These are phyloP conservation scores for Setophaga kirtlandii DNA, from an alignment of 2,113 vertebrate species.

Conservation along the genomic window DNA sequence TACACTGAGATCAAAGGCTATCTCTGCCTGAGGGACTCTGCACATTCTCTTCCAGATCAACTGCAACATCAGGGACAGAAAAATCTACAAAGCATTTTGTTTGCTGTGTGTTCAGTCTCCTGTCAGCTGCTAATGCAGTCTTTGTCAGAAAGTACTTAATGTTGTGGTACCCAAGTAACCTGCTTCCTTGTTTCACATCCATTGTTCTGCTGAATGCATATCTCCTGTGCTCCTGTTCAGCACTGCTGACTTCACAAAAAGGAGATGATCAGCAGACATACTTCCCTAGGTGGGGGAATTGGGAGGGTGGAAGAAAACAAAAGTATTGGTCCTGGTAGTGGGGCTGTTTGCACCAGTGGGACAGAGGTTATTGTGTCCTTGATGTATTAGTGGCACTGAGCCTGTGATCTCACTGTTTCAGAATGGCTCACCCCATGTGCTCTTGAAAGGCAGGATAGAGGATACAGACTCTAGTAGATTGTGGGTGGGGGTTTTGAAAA, in stretches of 20 bases:
- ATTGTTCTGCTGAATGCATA: not conserved
- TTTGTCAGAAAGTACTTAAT: slow-evolving; percentile 59
- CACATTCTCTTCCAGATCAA: slow-evolving; percentile 63
- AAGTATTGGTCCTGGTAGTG: not conserved
- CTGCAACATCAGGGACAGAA: slow-evolving; percentile 52
- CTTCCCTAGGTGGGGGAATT: not conserved
- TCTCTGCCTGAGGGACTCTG: slow-evolving; percentile 59
- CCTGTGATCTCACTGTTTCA: not conserved
- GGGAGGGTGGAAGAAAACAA: not conserved
- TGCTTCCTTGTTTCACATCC: not conserved
- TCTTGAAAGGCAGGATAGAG: not conserved
- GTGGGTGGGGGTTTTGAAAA: not conserved
- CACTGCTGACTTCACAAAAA: not conserved
- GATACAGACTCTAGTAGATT: not conserved
- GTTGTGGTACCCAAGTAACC: slow-evolving; percentile 47
- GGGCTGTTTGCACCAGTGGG: not conserved
- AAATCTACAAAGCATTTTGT: slow-evolving; percentile 51
- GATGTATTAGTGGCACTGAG: not conserved
- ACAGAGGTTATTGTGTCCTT: not conserved
- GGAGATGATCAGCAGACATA: not conserved
- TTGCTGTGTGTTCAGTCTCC: slow-evolving; percentile 40
- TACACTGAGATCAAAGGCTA: slow-evolving; percentile 49
- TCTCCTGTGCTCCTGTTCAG: not conserved
- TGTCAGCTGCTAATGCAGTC: slow-evolving; percentile 67
- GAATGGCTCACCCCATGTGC: not conserved